Conservation (phyloP, 1,140 invertebrate genomes). For the Zaprionus vittiger region DNA sequence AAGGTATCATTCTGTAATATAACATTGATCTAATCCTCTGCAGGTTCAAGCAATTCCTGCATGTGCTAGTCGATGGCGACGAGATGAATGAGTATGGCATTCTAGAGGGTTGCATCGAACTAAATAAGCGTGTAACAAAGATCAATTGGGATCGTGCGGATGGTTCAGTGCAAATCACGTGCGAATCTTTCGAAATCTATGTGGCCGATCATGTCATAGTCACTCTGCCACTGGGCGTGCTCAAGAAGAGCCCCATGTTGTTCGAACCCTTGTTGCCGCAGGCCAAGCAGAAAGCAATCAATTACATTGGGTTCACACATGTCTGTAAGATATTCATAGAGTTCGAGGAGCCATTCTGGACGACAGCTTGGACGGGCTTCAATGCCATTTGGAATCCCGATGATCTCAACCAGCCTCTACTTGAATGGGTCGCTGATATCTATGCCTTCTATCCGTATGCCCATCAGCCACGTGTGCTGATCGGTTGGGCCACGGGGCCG, state of each 20-base stretch:
- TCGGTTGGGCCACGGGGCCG: conserved; percentile 86
- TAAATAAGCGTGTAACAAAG: conserved; percentile 84
- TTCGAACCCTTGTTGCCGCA: conserved; percentile 87
- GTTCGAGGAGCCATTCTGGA: conserved; percentile 89
- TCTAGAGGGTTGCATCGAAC: conserved; percentile 38
- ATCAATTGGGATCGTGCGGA: conserved; percentile 80
- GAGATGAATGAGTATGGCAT: conserved; percentile 61
- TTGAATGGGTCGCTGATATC: conserved; percentile 87
- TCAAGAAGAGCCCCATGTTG: conserved; percentile 86
- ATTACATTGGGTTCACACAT: conserved; percentile 88
- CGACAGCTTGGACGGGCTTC: conserved; percentile 84
- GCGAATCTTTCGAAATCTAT: conserved; percentile 86
- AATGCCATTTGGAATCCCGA: conserved; percentile 86
- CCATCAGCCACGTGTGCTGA: conserved; percentile 88
- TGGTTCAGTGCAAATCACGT: conserved; percentile 83
- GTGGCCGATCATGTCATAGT: conserved; percentile 88
- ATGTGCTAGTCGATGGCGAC: conserved; percentile 86
- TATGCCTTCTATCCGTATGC: conserved; percentile 87
- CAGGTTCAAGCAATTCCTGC: conserved; percentile 79
- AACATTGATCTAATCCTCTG: background rate
- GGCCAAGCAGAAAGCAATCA: conserved; percentile 87
- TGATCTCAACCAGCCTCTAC: conserved; percentile 85
- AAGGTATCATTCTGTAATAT: too few relatives aligned
- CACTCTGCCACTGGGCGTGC: conserved; percentile 88
- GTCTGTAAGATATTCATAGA: conserved; percentile 91